A percentile compares a stretch with the other conserved stretches of the same genome.
Conservation (phyloP, 1,140 invertebrate species). For the Mactra quadrangularis region DNA sequence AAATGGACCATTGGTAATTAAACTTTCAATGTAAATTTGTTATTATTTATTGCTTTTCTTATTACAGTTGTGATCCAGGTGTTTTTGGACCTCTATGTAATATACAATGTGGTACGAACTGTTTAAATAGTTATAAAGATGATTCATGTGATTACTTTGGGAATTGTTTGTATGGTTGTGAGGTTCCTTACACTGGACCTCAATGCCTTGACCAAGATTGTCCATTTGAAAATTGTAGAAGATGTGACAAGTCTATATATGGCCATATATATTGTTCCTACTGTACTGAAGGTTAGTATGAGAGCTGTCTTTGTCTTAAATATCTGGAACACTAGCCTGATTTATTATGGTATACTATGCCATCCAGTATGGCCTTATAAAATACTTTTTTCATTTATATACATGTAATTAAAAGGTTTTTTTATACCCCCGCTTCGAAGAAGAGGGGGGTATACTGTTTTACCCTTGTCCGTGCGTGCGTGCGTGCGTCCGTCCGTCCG, state of each 20-base stretch:
- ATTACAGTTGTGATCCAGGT: slow-evolving; percentile 13
- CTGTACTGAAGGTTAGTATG: slow-evolving; percentile 19
- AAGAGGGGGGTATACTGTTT: too few species aligned
- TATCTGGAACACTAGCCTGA: neutral
- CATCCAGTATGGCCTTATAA: neutral
- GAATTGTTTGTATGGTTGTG: slow-evolving; percentile 46
- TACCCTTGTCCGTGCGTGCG: too few species aligned
- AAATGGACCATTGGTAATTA: too few species aligned
- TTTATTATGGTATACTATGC: neutral
- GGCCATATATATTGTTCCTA: slow-evolving; percentile 18
- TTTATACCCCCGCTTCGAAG: neutral
- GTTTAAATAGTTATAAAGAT: neutral
- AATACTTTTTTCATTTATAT: neutral
- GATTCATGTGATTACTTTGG: slow-evolving; percentile 33
- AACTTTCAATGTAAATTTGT: too few species aligned
- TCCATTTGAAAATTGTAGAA: slow-evolving; percentile 23
- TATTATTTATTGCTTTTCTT: too few species aligned
- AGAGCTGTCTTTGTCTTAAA: neutral
- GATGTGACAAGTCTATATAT: slow-evolving; percentile 2
- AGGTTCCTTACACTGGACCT: slow-evolving; percentile 1
- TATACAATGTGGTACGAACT: slow-evolving; percentile 31
- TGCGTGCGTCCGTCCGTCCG: too few species aligned
- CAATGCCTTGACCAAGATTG: slow-evolving; percentile 20
- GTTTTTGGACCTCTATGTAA: slow-evolving; percentile 37
- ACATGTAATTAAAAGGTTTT: neutral